Evolutionary conservation across 1,140 invertebrate species (phyloP), one percentile per base, ranked within the genome.

Genomic region (Drosophila hydei): DNA sequence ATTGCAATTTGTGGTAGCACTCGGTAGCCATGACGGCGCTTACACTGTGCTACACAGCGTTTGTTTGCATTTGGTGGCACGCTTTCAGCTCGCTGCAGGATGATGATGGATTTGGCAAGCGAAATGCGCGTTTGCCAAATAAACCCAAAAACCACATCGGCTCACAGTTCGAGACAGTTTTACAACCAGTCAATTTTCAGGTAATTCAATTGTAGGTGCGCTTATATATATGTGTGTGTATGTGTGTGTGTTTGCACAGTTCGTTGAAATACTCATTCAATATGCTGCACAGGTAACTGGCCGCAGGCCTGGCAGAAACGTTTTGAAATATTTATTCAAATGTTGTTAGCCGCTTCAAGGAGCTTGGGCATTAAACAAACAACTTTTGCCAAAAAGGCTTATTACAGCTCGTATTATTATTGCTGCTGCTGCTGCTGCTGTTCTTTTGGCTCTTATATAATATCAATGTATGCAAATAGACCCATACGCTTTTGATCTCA

Each of bases 311-410:
- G 51, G 18, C 67, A 42, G 25, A 56, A 64, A 69, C 40, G 33
- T 43, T 70, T 64, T 70, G 30, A 64, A 70, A 70, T 70, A 64
- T 70, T 56, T 70, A 70, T 70, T 64, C 33, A 70, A 70, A 70
- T 56, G 50, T 50, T 48, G 59, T 62, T 56, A 36, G 30, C 19
- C 62, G 33, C 11, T 54, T 27, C 33, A 65, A 58, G 42, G 40
- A 62, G 36, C 51, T 45, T 38, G 52, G 33, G 43, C 63, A 67
- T 50, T 67, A 59, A 67, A 50, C 47, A 67, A 59, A 59, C 54
- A 67, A 54, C 45, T 67, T 63, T 67, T 48, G 51, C 47, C 51
- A 23, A 48, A 70, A 63, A 30, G 60, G 60, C 50, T 63, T 64
- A 56, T 30, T 63, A 48, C 12, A 50, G 18, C 36, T 30, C 21